Evolutionary conservation across 2,797 vertebrate genomes (phyloP).

Genomic region (Danio kyathit): DNA sequence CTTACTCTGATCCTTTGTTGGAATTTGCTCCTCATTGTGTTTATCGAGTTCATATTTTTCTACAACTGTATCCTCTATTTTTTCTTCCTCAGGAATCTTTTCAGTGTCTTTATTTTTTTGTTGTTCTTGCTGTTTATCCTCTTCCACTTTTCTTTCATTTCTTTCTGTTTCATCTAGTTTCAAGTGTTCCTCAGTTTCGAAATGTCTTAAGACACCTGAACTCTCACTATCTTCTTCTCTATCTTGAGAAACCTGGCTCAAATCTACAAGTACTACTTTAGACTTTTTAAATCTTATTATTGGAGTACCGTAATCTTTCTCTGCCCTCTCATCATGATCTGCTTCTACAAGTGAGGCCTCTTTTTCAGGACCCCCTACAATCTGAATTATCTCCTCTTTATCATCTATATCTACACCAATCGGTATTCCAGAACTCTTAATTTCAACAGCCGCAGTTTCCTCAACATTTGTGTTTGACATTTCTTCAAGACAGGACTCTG

Average conservation of each 20-base stretch:
- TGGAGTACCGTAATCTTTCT: not conserved
- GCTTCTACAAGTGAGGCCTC: not conserved
- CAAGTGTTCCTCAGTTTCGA: not conserved
- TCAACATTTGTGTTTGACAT: not conserved
- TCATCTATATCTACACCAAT: not conserved
- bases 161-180: not conserved
- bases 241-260: not conserved
- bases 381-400: not conserved
- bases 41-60: not conserved
- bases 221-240: not conserved
- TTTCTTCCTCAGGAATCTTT: not conserved
- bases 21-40: not conserved
- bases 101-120: slow-evolving; percentile 2
- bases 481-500: not conserved
- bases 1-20: not conserved
- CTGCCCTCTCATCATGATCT: not conserved
- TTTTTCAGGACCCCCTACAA: not conserved
- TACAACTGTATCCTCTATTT: slow-evolving; percentile 1
- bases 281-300: not conserved
- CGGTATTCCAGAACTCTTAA: not conserved
- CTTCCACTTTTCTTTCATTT: not conserved
- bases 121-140: not conserved
- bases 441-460: not conserved
- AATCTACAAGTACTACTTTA: slow-evolving; percentile 1
- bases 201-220: not conserved